phyloP scores from a whole-genome alignment of 2,888 invertebrate genomes.

The Nudaria mundana region DNA sequence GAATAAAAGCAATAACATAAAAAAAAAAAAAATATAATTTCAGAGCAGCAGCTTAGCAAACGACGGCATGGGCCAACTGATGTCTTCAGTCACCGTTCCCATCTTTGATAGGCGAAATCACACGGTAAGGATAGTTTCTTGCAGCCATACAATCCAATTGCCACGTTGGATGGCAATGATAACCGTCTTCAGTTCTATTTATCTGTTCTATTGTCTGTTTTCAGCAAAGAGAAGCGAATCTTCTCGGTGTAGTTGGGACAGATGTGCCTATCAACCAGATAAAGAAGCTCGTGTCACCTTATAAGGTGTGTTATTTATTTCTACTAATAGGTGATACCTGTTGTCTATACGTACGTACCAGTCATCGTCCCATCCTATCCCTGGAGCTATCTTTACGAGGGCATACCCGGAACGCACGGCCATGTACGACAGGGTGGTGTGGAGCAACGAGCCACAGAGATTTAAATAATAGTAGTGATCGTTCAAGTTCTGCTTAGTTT shows the following conservation, averaged over 20 bases:
- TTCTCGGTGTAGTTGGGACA: conserved; percentile 98
- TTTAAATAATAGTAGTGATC: no score
- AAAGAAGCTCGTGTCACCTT: conserved; percentile 95
- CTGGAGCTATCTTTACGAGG: no score
- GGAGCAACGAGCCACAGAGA: no score
- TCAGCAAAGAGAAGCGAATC: conserved; percentile 92
- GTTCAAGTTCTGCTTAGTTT: no score
- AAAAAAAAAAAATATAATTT: no score
- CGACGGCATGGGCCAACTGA: conserved; percentile 89
- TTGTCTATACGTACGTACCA: not conserved
- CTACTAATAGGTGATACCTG: not conserved
- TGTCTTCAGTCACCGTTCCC: conserved; percentile 96
- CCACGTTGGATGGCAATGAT: no score
- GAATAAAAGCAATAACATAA: no score
- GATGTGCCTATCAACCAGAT: conserved; percentile 98
- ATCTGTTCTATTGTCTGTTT: conserved; percentile 15
- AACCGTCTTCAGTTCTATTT: no score
- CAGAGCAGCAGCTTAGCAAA: conserved; percentile 85
- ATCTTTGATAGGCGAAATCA: conserved; percentile 96
- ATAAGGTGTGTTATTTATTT: conserved; percentile 83
- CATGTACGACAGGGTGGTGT: no score
- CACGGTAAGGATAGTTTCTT: conserved; percentile 83
- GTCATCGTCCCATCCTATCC: not conserved
- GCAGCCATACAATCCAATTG: no score
- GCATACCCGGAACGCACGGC: no score